A percentile compares a stretch with the other conserved stretches of the same genome.
These are phyloP conservation scores for Poeciliopsis gracilis DNA, from an alignment of 2,797 vertebrate genomes.

Conservation along the genomic window DNA sequence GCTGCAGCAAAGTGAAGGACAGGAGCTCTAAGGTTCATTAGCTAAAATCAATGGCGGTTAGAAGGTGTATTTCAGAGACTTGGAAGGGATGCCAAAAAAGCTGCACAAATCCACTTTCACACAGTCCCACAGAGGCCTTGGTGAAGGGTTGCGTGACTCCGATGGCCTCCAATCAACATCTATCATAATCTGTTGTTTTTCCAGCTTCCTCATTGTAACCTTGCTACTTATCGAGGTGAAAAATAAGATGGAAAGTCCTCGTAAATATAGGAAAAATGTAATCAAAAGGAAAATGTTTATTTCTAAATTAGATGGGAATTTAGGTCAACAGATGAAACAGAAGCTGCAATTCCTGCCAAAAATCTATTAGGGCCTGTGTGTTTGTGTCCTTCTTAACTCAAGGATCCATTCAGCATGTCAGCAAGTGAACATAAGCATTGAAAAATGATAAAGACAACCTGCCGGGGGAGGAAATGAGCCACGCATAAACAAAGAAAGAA, in stretches of 20 bases:
- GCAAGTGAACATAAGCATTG: slow-evolving; percentile 21
- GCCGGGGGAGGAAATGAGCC: slow-evolving; percentile 25
- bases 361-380: slow-evolving; percentile 28
- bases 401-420: slow-evolving; percentile 30
- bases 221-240: slow-evolving; percentile 76
- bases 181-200: slow-evolving; percentile 55
- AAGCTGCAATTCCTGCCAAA: slow-evolving; percentile 11
- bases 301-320: slow-evolving; percentile 32
- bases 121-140: slow-evolving; percentile 18
- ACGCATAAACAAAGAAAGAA: slow-evolving; percentile 30
- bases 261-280: neutral
- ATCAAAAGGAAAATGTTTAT: slow-evolving; percentile 20
- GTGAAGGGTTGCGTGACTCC: slow-evolving; percentile 49
- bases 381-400: neutral
- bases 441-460: slow-evolving; percentile 12
- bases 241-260: slow-evolving; percentile 33
- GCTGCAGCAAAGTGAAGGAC: slow-evolving; percentile 48
- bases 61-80: slow-evolving; percentile 49
- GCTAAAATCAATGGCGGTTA: slow-evolving; percentile 62
- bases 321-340: slow-evolving; percentile 10
- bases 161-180: slow-evolving; percentile 69
- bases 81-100: slow-evolving; percentile 26
- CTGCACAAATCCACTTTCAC: slow-evolving; percentile 25
- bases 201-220: slow-evolving; percentile 65
- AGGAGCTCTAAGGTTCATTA: slow-evolving; percentile 59